Conservation (phyloP, 2,888 invertebrate species). For the Mystacides longicornis region DNA sequence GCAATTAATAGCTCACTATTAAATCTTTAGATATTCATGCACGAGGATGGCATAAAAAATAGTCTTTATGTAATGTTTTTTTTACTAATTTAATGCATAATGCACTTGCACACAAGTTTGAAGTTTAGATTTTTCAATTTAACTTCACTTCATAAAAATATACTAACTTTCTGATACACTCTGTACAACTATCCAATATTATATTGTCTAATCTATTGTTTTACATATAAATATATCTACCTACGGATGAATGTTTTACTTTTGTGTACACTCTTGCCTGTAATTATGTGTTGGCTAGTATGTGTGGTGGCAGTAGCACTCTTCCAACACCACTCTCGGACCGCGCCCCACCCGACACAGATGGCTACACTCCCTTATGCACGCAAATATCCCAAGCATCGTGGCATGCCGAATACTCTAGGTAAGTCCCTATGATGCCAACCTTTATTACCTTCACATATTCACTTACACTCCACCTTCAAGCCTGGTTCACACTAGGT, state of each 20-base stretch:
- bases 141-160: too few relatives aligned
- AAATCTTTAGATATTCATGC: too few relatives aligned
- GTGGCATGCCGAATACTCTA: conserved; percentile 58
- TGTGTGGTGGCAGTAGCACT: conserved; percentile 8
- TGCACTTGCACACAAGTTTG: too few relatives aligned
- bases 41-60: too few relatives aligned
- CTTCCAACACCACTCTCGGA: conserved; percentile 19
- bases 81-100: too few relatives aligned
- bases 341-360: conserved; percentile 14
- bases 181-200: too few relatives aligned
- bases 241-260: neutral
- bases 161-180: too few relatives aligned
- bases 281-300: conserved; percentile 15
- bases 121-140: too few relatives aligned
- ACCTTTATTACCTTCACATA: neutral
- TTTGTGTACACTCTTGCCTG: conserved; percentile 8
- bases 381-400: conserved; percentile 38
- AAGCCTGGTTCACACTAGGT: too few relatives aligned
- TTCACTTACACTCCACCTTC: neutral
- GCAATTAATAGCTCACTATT: too few relatives aligned
- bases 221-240: neutral
- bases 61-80: too few relatives aligned
- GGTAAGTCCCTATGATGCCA: conserved; percentile 42
- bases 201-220: too few relatives aligned
- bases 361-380: conserved; percentile 25